These are phyloP conservation scores for Rhorus exstirpatorius DNA, from an alignment of 2,888 invertebrate species.

Conservation along the genomic window DNA sequence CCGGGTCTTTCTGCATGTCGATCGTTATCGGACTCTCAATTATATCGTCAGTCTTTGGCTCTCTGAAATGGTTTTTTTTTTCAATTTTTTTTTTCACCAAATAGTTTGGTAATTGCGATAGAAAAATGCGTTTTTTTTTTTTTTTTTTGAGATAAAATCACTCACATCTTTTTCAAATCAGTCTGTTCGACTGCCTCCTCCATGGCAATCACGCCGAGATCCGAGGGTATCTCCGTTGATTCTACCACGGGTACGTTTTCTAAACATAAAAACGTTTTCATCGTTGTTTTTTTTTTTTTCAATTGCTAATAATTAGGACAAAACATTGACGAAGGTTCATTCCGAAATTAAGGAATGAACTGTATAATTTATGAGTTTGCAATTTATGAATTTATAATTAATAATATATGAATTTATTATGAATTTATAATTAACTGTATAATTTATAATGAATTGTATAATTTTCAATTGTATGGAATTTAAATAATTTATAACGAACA, in stretches of 20 bases:
- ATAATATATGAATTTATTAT: no score
- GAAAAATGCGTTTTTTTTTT: no score
- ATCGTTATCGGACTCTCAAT: constrained; percentile 46
- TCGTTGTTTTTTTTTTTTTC: neutral
- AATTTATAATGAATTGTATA: no score
- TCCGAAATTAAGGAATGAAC: no score
- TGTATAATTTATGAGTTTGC: no score
- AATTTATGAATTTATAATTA: no score
- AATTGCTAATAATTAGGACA: neutral
- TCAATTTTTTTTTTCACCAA: neutral
- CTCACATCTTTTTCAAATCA: constrained; percentile 49
- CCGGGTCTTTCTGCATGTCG: constrained; percentile 59
- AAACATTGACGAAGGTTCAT: neutral
- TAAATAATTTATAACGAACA: no score
- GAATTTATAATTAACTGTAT: no score
- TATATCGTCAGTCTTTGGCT: constrained; percentile 73
- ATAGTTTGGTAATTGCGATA: neutral
- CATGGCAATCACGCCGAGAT: constrained; percentile 64
- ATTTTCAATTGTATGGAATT: no score
- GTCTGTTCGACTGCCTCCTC: constrained; percentile 60
- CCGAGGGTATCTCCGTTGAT: constrained; percentile 72
- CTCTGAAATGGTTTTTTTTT: constrained; percentile 64
- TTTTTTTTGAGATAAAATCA: no score
- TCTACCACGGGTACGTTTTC: constrained; percentile 74
- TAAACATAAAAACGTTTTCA: constrained; percentile 54